These are phyloP conservation scores for Carettochelys insculpta DNA, from an alignment of 2,113 vertebrate genomes.

Conservation along the genomic window DNA sequence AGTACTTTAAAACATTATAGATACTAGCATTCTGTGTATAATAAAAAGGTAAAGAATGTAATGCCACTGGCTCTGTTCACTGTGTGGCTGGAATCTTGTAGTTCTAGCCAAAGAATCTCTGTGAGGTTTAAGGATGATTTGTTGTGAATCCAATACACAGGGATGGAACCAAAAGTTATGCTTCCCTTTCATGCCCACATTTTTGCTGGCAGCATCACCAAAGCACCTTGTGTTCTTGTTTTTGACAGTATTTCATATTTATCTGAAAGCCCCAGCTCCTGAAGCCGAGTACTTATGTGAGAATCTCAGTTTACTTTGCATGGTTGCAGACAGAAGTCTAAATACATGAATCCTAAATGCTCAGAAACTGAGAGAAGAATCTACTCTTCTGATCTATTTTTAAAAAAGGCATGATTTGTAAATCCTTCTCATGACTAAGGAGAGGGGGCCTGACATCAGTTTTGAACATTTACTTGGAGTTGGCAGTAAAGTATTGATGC, in stretches of 20 bases:
- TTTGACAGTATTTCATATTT: conserved; percentile 27
- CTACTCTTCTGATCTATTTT: background rate
- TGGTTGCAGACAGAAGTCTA: background rate
- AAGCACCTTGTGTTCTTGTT: conserved; percentile 17
- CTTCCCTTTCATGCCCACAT: background rate
- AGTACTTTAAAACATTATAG: conserved; percentile 78
- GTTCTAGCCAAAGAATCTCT: background rate
- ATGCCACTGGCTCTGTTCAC: conserved; percentile 10
- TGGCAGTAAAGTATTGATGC: background rate
- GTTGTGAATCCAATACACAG: background rate
- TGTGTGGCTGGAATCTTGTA: background rate
- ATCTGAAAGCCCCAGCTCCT: background rate
- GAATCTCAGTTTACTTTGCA: conserved; percentile 10
- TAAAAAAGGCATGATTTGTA: background rate
- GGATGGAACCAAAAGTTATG: background rate
- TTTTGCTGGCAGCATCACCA: background rate
- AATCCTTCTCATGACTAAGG: background rate
- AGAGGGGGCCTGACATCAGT: background rate
- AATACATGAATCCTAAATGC: conserved; percentile 11
- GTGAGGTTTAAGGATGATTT: background rate
- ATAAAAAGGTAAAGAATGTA: conserved; percentile 78
- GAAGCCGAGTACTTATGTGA: conserved; percentile 17
- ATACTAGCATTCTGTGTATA: conserved; percentile 74
- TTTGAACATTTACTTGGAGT: background rate
- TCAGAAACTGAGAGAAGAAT: conserved; percentile 53